These are phyloP conservation scores for Aphidius colemani DNA, from an alignment of 2,888 invertebrate species.

Conservation along the genomic window DNA sequence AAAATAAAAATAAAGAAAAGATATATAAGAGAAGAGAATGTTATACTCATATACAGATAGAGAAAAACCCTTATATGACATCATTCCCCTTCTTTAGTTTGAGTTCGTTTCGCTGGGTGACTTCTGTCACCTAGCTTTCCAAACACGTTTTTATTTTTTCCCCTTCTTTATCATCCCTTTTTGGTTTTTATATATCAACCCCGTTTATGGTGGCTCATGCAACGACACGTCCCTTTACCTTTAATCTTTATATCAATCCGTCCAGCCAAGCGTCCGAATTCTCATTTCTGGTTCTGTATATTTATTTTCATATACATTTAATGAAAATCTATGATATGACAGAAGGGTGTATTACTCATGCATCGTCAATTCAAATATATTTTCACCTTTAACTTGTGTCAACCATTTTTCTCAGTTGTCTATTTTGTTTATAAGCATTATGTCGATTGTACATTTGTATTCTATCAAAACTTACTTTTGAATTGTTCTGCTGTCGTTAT, in stretches of 20 bases:
- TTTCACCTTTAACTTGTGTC: too few species aligned
- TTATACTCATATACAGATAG: too few species aligned
- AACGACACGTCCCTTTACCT: slow-evolving; percentile 49
- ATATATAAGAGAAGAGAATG: too few species aligned
- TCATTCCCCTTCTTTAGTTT: slow-evolving; percentile 47
- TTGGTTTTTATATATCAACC: background rate
- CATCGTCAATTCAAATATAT: too few species aligned
- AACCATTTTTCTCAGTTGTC: too few species aligned
- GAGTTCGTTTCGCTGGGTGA: slow-evolving; percentile 58
- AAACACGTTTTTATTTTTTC: slow-evolving; percentile 38
- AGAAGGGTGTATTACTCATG: too few species aligned
- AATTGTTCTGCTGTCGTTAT: too few species aligned
- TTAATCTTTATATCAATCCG: slow-evolving; percentile 60
- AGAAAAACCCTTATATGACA: slow-evolving; percentile 52
- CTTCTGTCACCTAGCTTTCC: slow-evolving; percentile 58
- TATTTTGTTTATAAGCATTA: too few species aligned
- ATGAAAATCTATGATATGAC: too few species aligned
- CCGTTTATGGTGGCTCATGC: background rate
- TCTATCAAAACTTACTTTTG: too few species aligned
- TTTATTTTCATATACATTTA: slow-evolving; percentile 9
- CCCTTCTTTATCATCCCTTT: slow-evolving; percentile 17
- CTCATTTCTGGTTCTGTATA: slow-evolving; percentile 19
- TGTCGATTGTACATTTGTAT: too few species aligned
- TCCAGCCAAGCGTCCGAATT: slow-evolving; percentile 46
- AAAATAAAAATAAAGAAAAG: background rate